Evolutionary conservation across 2,888 invertebrate genomes (phyloP), one percentile per base, ranked within the genome.

Genomic region (Diplazon laetatorius): DNA sequence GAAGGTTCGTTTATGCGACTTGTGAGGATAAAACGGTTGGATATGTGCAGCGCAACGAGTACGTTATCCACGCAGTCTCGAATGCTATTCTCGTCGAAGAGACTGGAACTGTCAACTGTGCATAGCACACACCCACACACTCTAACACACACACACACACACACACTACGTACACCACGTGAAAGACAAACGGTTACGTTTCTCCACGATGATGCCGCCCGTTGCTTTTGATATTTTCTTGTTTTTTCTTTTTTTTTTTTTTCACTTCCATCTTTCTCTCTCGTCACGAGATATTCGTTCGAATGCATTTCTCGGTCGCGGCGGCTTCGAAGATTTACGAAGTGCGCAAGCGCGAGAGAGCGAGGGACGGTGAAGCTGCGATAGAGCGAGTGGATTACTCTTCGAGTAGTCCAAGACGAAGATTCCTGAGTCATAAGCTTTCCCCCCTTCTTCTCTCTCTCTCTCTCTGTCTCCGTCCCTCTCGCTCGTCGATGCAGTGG

Each of bases 21-120:
- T 4, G 1, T 18, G n/a, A 30, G 16, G 48, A 18, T n/a, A 9
- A n/a, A 12, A 18, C 30, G 44, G 30, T 48, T 18, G 30, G 18
- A 8, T 14, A 52, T 14, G 2, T 30, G 14, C 10, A 30, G 66
- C 59, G 35, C 20, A 20, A 10, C 44, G 20, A 18, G 42, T 6
- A n/a, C 60, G 46, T 44, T 57, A 37, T 59, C 59, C n/a, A 18
- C 14, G 37, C 9, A 37, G 37, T 62, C 39, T 44, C 52, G 35
- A 71, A 39, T 50, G 76, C 66, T 76, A 76, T 76, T 76, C 76
- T 76, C 55, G 76, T 76, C 62, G 60, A 55, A n/a, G 55, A 16
- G 55, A 44, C 76, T 76, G 76, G 76, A 72, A 76, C 71, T 71
- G 71, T 76, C 76, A 76, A 76, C 76, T 71, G 42, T 74, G 66